Percentiles rank a stretch among this genome's conserved stretches.
Evolutionary conservation across 2,797 vertebrate species (phyloP).

Genomic region (Ataeniobius toweri): DNA sequence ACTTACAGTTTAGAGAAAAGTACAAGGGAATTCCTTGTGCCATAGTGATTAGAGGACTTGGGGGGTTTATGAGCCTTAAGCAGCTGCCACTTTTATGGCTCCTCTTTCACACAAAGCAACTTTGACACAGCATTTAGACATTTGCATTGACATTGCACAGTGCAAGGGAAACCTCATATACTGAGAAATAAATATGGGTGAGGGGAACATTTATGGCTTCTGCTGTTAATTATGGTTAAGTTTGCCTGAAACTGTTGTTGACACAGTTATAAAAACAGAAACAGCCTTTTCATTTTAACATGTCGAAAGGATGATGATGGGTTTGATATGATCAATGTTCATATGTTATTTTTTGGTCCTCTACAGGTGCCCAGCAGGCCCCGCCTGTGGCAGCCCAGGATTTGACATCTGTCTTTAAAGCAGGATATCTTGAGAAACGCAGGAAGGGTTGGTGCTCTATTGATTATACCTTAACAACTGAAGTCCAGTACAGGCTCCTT

Average conservation of each 20-base stretch:
- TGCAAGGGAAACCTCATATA: slow-evolving; percentile 32
- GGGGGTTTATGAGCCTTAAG: slow-evolving; percentile 83
- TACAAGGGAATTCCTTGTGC: slow-evolving; percentile 60
- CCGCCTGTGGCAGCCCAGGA: slow-evolving; percentile 91
- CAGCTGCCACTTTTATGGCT: slow-evolving; percentile 84
- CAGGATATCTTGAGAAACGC: slow-evolving; percentile 95
- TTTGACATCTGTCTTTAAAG: slow-evolving; percentile 87
- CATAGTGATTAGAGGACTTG: slow-evolving; percentile 59
- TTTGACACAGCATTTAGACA: slow-evolving; percentile 76
- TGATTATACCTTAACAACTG: neutral
- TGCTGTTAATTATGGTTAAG: slow-evolving; percentile 8
- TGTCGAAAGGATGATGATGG: neutral
- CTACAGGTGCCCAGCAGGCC: slow-evolving; percentile 82
- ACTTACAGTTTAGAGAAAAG: slow-evolving; percentile 34
- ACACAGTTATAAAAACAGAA: neutral
- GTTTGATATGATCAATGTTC: neutral
- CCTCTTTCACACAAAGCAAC: slow-evolving; percentile 79
- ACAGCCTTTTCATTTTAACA: neutral
- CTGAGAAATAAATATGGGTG: slow-evolving; percentile 17
- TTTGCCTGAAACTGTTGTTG: slow-evolving; percentile 5
- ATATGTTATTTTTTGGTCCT: slow-evolving; percentile 24
- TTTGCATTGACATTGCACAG: slow-evolving; percentile 69
- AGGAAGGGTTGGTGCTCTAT: slow-evolving; percentile 86
- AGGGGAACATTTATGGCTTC: slow-evolving; percentile 8
- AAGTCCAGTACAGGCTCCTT: neutral